Evolutionary conservation across 2,797 vertebrate genomes (phyloP), one percentile per base, ranked within the genome.

Genomic region (Lepilemur septentrionalis): DNA sequence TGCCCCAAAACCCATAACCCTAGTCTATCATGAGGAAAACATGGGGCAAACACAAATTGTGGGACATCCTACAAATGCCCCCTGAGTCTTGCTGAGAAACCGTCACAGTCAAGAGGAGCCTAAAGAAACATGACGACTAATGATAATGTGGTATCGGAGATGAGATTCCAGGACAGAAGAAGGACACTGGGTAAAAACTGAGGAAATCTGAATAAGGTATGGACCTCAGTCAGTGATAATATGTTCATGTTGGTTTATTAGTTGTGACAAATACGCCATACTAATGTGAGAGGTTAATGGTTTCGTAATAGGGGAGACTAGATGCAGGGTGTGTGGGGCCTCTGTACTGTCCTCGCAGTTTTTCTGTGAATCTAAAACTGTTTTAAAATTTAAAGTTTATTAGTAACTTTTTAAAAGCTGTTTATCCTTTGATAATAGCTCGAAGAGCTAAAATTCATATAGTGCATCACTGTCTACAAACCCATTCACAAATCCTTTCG

Each of bases 341-440:
- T 78, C 23, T 78, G 32, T 23, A 22, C 15, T 57, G 11, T 69
- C 50, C 67, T 55, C 28, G 59, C 30, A 28, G 10, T 57, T 59
- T 55, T 69, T 55, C 22, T 4, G 9, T 80, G 55, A 55, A 57
- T 69, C 32, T 59, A 57, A 78, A 85, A 67, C 61, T 30, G 25
- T 38, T 69, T 59, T 57, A 67, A 85, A 92, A 92, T 92, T 46
- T 85, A 46, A 92, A 57, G 50, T 93, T 69, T 76, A 57, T 78
- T 84, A 48, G 72, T 78, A 69, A 48, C 41, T 17, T 73, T 9
- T 81, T 73, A 63, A 46, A 73, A 88, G 35, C 61, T 28, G 3
- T 46, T 89, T 94, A 83, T 17, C 9, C 32, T 83, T 89, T 57
- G 85, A 17, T 32, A 55, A 7, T 25, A 55, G 57, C 38, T 43